phyloP scores from a whole-genome alignment of 2,797 vertebrate genomes.

The Thripadectes ignobilis region DNA sequence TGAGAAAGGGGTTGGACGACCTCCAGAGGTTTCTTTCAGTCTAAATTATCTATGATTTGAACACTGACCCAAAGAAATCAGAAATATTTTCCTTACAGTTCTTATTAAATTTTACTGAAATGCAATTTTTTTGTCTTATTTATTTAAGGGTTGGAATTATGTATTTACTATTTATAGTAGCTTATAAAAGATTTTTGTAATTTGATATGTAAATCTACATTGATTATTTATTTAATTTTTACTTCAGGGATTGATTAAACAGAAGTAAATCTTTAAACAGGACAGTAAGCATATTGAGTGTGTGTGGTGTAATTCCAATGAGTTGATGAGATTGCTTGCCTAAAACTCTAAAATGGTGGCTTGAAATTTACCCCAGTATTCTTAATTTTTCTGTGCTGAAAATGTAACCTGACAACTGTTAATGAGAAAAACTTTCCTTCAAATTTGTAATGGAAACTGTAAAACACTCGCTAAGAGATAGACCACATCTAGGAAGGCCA shows the following conservation, averaged over 20 bases:
- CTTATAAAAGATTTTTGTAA: neutral
- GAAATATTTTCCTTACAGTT: neutral
- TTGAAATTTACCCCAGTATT: neutral
- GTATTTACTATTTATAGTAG: neutral
- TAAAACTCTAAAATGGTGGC: neutral
- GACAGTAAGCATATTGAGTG: neutral
- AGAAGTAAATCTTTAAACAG: neutral
- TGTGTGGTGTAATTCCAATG: neutral
- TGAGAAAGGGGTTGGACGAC: neutral
- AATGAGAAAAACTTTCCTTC: conserved; percentile 47
- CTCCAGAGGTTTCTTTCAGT: neutral
- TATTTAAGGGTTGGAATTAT: neutral
- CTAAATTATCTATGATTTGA: neutral
- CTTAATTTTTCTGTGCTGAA: conserved; percentile 1
- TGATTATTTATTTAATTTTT: neutral
- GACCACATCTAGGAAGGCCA: neutral
- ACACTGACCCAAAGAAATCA: neutral
- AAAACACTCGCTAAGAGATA: conserved; percentile 10
- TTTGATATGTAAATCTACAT: neutral
- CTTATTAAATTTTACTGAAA: neutral
- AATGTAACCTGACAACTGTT: conserved; percentile 14
- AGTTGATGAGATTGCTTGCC: neutral
- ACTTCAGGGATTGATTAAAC: neutral
- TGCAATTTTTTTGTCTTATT: neutral
- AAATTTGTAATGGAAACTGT: neutral